Percentiles rank a stretch among this genome's conserved stretches.
These are phyloP conservation scores for Ceratitis capitata DNA, from an alignment of 1,140 invertebrate species.

Conservation along the genomic window DNA sequence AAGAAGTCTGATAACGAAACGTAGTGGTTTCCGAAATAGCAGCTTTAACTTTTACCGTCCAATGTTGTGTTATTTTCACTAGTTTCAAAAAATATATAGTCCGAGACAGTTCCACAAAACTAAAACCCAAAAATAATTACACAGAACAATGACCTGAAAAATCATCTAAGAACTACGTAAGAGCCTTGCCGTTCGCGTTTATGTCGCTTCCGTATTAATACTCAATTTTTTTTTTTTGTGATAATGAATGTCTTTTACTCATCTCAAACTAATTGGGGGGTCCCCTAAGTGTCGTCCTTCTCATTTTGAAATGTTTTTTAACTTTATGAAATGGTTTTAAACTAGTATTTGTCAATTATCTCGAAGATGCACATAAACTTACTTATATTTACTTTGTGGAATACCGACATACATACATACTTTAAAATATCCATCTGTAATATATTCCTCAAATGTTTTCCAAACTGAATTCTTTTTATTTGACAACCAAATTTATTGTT, in stretches of 20 bases:
- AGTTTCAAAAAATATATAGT: no score
- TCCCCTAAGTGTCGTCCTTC: not conserved
- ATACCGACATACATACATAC: not conserved
- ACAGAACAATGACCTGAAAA: no score
- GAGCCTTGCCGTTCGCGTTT: no score
- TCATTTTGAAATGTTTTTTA: not conserved
- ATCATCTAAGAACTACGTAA: no score
- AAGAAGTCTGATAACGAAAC: no score
- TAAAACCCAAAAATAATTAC: no score
- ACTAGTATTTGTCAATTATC: not conserved
- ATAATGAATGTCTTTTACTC: not conserved
- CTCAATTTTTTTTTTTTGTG: not conserved
- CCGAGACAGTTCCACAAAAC: no score
- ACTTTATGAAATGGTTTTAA: not conserved
- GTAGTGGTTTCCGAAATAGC: no score
- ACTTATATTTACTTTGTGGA: not conserved
- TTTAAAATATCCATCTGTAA: no score
- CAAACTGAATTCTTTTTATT: not conserved
- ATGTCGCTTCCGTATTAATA: not conserved
- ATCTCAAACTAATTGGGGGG: not conserved
- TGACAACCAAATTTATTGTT: not conserved
- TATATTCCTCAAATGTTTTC: not conserved
- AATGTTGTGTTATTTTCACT: no score
- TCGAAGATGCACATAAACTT: not conserved
- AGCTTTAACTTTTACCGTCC: no score